Base-by-base conservation (phyloP, 2,888 invertebrate species). In the Chesias legatella region DNA sequence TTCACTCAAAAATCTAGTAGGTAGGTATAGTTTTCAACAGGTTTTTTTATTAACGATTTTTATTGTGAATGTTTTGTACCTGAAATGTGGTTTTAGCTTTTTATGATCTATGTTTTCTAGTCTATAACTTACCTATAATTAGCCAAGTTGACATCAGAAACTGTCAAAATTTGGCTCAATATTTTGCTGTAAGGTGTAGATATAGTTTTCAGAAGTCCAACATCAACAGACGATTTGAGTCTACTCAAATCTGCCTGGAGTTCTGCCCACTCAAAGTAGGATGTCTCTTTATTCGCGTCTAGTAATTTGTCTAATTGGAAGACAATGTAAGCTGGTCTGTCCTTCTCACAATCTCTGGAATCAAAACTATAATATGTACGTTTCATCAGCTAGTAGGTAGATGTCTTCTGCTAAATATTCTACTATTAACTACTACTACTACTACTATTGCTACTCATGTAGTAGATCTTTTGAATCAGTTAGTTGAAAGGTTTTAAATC, bases 301-400 rank as follows among this genome's bases (percentile, higher is more conserved):
- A 94, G 83, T 49, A 93, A 89, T 63, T 90, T 91, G 56, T 92
- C 90, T 54, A 95, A 78, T 72, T 92, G 91, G 66, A 94, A 94
- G 13, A 93, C 92, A 27, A 89, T 85, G 80, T 94, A 95, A n/a
- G 92, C 91, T 48, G 94, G 90, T 55, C 90, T 90, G 67, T 94
- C 92, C 61, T 90, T 88, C 70, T 92, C 90, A 68, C 94, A 95
- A 60, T 92, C 92, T 53, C 94, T 94, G 73, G 33, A 73, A 73
- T 25, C 6, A 33, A 30, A 32, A 24, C 9, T 8, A 21, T 9
- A 30, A n/a, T 22, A 3, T 22, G 1, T 22, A 7, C 6, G n/a
- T n/a, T n/a, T n/a, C n/a, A n/a, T n/a, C n/a, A n/a, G n/a, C n/a
- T n/a, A n/a, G n/a, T n/a, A n/a, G n/a, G n/a, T n/a, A n/a, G n/a